phyloP scores from a whole-genome alignment of 1,140 invertebrate genomes.

The Trachelipus rathkii region DNA sequence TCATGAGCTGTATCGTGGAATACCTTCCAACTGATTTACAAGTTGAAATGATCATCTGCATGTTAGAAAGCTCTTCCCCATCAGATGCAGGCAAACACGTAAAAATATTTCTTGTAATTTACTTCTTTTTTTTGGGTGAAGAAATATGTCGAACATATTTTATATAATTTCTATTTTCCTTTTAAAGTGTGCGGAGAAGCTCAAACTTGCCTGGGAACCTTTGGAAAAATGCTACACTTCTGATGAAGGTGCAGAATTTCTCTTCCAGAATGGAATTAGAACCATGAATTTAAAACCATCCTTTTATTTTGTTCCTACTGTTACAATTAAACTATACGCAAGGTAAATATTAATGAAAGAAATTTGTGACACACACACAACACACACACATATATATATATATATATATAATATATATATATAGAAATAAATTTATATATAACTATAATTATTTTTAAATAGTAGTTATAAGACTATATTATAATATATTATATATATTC shows the following conservation, averaged over 20 bases:
- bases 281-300: conserved; percentile 19
- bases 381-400: no score
- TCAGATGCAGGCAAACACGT: background rate
- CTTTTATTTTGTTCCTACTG: conserved; percentile 22
- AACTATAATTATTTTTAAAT: no score
- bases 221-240: background rate
- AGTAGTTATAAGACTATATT: no score
- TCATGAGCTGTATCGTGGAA: background rate
- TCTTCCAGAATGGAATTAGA: conserved; percentile 19
- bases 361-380: no score
- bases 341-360: background rate
- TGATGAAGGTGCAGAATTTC: background rate
- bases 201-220: background rate
- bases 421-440: no score
- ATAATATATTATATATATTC: no score
- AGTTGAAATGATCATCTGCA: background rate
- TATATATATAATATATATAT: no score
- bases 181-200: background rate
- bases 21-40: background rate
- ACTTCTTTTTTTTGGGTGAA: no score
- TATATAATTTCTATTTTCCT: no score
- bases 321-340: conserved; percentile 25
- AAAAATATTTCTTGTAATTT: background rate
- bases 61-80: background rate
- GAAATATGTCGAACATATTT: no score